Evolutionary conservation across 2,888 invertebrate genomes (phyloP).

Genomic region (Meta bourneti): DNA sequence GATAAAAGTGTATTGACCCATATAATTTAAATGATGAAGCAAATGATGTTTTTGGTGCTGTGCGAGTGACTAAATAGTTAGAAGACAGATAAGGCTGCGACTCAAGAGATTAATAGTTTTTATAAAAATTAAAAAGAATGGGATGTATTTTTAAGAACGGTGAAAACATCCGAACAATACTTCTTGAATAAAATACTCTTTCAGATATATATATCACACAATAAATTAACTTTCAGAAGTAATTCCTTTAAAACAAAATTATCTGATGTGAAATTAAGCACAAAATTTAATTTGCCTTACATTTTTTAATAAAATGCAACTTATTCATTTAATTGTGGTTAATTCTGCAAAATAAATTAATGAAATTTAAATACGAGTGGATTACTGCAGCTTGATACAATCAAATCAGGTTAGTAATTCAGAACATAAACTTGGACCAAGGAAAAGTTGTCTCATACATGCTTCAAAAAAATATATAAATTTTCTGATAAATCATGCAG

Average conservation of each 20-base stretch:
- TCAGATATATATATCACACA: background rate
- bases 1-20: background rate
- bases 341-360: too few relatives aligned
- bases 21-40: background rate
- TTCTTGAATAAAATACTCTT: background rate
- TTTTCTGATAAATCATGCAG: too few relatives aligned
- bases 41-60: slow-evolving; percentile 74
- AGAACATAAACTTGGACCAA: too few relatives aligned
- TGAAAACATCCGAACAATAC: background rate
- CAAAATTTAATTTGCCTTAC: background rate
- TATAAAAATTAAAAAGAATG: background rate
- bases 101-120: background rate
- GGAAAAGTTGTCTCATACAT: too few relatives aligned
- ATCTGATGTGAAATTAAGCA: too few relatives aligned
- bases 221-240: background rate
- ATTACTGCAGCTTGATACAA: too few relatives aligned
- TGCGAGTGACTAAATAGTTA: slow-evolving; percentile 51
- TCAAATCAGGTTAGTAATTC: too few relatives aligned
- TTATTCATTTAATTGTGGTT: too few relatives aligned
- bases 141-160: background rate
- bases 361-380: too few relatives aligned
- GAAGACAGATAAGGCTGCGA: slow-evolving; percentile 7
- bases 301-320: background rate
- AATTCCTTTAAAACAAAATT: too few relatives aligned
- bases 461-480: too few relatives aligned